Base-by-base conservation (phyloP, 2,113 vertebrate genomes). In the Tachysurus vachellii region DNA sequence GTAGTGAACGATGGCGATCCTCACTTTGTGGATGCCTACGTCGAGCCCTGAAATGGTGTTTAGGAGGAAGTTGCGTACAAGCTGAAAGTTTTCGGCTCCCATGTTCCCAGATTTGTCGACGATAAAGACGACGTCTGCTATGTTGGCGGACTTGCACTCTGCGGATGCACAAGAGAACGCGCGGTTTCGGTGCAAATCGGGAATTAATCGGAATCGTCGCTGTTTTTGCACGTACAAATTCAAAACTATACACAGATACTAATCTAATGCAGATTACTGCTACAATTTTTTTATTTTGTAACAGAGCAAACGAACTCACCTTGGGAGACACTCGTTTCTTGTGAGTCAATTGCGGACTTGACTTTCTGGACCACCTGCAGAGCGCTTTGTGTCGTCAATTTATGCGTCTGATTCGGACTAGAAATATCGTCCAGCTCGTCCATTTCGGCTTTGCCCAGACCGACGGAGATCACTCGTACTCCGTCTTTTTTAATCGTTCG, bases 81-180 rank as follows among this genome's bases (percentile, higher is more conserved):
- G 92, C 36, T 95, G 92, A 88, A 97, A 97, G 87, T 94, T 93
- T 11, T 26, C 1, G 0, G 42, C 44, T 42, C 77, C 79, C 68
- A 88, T 87, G 70, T 93, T 94, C 83, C 92, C 92, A 0, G 96
- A 97, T 73, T 96, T 93, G 28, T 97, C 96, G 21, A 96, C 88
- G 9, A 97, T 94, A 89, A 97, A 97, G 0, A 95, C 96, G 0
- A 96, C 88, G 88, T 97, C 97, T 0, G 96, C 95, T 7, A 95
- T 21, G 57, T 91, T 88, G 1, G 94, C 94, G n/a, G 75, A 88
- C 47, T 50, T 92, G 85, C 96, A 97, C 14, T 93, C 96, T 97
- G 92, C 4, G 14, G 90, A 90, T 42, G 75, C 89, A 88, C 13
- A 85, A 0, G 64, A 80, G 17, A 83, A 57, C 5, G 31, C 31